Evolutionary conservation across 2,113 vertebrate genomes (phyloP), one percentile per base, ranked within the genome.

Genomic region (Muscicapa adusta): DNA sequence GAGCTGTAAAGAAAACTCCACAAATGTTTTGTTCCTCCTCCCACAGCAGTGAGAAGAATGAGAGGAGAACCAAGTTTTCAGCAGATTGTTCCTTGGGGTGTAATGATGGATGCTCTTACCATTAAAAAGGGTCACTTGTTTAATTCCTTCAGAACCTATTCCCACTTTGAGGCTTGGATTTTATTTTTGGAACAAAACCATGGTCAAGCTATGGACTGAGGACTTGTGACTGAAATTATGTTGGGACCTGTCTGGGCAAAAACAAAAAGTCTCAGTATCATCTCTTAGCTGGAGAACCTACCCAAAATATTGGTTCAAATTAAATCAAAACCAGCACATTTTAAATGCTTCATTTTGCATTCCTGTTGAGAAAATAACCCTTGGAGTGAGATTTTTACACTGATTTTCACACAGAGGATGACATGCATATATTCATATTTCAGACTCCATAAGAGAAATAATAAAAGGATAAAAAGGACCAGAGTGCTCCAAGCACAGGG

Each of bases 391-490:
- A 2, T 47, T 85, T 78, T 38, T 31, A 5, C 29, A 20, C 1
- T 12, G 45, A 48, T n/a, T 42, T 57, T 23, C 61, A 48, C 58
- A 50, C 71, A 91, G 93, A 93, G 89, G 85, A 70, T 88, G 80
- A 50, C 51, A 92, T 43, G 20, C 9, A 25, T 60, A 58, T 70
- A 83, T 90, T 93, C 14, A 18, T 72, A 60, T 88, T 94, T 93
- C 91, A 79, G 81, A 48, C 42, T 94, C 43, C 7, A 8, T 28
- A 58, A 61, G 36, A 38, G 10, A 23, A 31, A 12, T 12, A n/a
- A 12, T 34, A 10, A 8, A 9, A 8, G 0, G 1, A 5, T 8
- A 6, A 31, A 53, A 81, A 70, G 34, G 17, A 2, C 1, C 4
- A 6, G 23, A 63, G 29, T 63, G 7, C 14, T 42, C 33, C 28